Evolutionary conservation across 2,113 vertebrate genomes (phyloP).

Genomic region (Aldabrachelys gigantea): DNA sequence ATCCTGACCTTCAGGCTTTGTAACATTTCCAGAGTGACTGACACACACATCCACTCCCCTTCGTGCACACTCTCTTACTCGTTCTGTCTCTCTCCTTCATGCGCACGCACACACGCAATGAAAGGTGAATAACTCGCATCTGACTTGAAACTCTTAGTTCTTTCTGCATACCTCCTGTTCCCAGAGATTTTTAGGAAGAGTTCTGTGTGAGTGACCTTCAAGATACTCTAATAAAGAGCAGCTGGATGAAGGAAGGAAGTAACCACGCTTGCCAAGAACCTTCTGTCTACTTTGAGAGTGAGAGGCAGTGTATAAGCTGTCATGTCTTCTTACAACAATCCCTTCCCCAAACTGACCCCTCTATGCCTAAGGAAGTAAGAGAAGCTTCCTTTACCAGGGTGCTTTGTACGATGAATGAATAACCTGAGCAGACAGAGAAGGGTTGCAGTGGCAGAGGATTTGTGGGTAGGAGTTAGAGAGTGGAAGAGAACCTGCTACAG

Average conservation of each 20-base stretch:
- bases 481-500: neutral
- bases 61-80: neutral
- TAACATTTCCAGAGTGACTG: neutral
- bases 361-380: neutral
- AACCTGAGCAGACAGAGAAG: neutral
- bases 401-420: neutral
- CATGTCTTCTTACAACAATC: accelerated
- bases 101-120: neutral
- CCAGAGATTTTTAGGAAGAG: neutral
- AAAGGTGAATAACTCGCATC: neutral
- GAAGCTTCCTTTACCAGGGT: neutral
- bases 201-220: neutral
- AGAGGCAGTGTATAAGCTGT: neutral
- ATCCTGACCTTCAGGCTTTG: neutral
- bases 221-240: neutral
- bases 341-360: neutral
- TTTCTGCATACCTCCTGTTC: neutral
- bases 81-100: too few species aligned
- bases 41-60: neutral
- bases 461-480: neutral
- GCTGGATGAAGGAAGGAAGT: neutral
- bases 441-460: neutral
- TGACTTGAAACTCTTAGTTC: neutral
- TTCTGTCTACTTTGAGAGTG: neutral
- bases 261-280: neutral